Evolutionary conservation across 2,888 invertebrate species (phyloP), one percentile per base, ranked within the genome.

Genomic region (Apamea crenata): DNA sequence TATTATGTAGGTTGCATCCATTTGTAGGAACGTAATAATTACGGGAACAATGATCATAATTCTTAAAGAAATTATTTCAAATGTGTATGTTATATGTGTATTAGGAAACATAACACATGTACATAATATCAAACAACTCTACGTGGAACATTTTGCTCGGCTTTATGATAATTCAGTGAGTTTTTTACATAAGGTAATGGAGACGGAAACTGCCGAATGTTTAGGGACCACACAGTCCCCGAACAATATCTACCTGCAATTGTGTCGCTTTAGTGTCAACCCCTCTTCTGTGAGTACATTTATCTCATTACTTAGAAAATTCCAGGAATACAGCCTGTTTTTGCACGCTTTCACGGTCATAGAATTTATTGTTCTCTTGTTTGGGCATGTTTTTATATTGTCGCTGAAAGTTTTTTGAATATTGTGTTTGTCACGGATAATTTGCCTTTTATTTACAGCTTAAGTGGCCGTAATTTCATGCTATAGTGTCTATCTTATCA

Each of bases 171-270:
- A 56, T 29, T 50, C 61, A 21, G 87, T 81, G 85, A 81, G 73
- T 81, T 67, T 75, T 63, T 16, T 14, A 81, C 76, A 65, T 2
- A 78, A 4, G 36, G 88, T 87, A 77, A 44, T 29, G 69, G 10
- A 59, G 59, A 53, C 65, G 77, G 79, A 76, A 80, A 84, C 36
- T 40, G 61, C 53, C 56, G 67, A 71, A 70, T 82, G 86, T 83
- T 86, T 84, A 73, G 87, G 88, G 89, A 89, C 68, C n/a, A 21
- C 50, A 40, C 14, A 10, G 81, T 84, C 88, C 85, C 89, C 8
- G 59, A 85, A 78, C 87, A 90, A 89, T 89, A 71, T 65, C 36
- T 4, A 87, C 81, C 71, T 68, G 40, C 78, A 83, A 89, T 87
- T 89, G 82, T 81, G 78, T 80, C 66, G 44, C 47, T 77, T 78